Evolutionary conservation across 2,113 vertebrate species (phyloP).

Genomic region (Heliornis fulica): DNA sequence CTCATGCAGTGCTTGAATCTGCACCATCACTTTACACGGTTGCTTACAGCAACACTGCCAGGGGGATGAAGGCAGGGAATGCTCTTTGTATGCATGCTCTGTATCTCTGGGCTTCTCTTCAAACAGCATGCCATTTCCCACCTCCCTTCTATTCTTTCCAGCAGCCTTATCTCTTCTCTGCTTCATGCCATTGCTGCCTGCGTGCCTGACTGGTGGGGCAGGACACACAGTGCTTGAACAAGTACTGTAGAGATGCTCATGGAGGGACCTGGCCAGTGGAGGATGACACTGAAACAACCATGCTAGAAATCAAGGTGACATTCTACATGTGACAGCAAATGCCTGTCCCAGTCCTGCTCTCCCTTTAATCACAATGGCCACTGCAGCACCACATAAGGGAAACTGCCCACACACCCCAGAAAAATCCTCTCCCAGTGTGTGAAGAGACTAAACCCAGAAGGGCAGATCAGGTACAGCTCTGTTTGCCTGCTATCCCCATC

Average conservation of each 20-base stretch:
- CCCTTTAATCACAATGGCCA: not conserved
- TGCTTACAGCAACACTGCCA: not conserved
- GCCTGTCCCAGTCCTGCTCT: not conserved
- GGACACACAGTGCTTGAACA: accelerated
- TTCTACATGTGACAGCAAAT: not conserved
- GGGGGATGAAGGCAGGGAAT: accelerated
- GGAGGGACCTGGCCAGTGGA: accelerated
- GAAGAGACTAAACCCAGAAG: not conserved
- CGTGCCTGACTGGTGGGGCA: not conserved
- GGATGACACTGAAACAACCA: not conserved
- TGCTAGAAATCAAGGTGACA: not conserved
- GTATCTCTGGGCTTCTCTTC: not conserved
- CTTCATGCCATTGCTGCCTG: not conserved
- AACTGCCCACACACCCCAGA: not conserved
- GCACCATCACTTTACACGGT: not conserved
- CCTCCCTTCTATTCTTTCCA: not conserved
- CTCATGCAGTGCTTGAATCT: not conserved
- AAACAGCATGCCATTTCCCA: not conserved
- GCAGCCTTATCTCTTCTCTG: not conserved
- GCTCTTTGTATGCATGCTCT: accelerated
- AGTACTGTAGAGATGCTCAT: not conserved
- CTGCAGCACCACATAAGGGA: accelerated
- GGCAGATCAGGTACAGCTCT: not conserved
- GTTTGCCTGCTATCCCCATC: not conserved
- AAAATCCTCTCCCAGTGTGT: not conserved